Percentiles rank a stretch among this genome's conserved stretches.
These are phyloP conservation scores for Squalus acanthias DNA, from an alignment of 2,797 vertebrate species.

Conservation along the genomic window DNA sequence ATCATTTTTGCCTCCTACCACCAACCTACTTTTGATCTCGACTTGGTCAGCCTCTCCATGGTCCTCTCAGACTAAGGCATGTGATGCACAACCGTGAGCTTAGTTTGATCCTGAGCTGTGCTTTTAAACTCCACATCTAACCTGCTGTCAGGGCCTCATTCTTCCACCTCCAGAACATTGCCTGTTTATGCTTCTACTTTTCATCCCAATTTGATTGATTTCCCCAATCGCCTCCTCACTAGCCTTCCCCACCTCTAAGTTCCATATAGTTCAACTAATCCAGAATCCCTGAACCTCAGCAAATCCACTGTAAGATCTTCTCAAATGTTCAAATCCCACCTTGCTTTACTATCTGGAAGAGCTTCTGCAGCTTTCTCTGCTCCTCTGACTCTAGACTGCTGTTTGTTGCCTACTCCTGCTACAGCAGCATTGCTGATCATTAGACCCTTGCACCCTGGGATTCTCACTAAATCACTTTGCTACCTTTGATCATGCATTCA, in stretches of 20 bases:
- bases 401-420: background rate
- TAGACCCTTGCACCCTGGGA: background rate
- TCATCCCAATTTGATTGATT: background rate
- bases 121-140: background rate
- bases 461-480: background rate
- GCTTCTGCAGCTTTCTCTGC: background rate
- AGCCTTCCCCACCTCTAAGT: background rate
- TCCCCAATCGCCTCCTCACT: too few species aligned
- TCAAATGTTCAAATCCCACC: background rate
- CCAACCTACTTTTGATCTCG: background rate
- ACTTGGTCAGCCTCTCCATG: background rate
- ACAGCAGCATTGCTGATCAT: background rate
- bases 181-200: background rate
- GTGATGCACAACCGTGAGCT: background rate
- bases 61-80: background rate
- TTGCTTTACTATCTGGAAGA: background rate
- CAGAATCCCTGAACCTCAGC: background rate
- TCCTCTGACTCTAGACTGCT: background rate
- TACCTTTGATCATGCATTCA: background rate
- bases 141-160: background rate
- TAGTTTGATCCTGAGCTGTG: background rate
- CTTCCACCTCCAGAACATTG: background rate
- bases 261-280: background rate
- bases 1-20: background rate
- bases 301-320: background rate